Percentiles rank a stretch among this genome's conserved stretches.
phyloP scores from a whole-genome alignment of 2,113 vertebrate species.

The Panurus biarmicus region DNA sequence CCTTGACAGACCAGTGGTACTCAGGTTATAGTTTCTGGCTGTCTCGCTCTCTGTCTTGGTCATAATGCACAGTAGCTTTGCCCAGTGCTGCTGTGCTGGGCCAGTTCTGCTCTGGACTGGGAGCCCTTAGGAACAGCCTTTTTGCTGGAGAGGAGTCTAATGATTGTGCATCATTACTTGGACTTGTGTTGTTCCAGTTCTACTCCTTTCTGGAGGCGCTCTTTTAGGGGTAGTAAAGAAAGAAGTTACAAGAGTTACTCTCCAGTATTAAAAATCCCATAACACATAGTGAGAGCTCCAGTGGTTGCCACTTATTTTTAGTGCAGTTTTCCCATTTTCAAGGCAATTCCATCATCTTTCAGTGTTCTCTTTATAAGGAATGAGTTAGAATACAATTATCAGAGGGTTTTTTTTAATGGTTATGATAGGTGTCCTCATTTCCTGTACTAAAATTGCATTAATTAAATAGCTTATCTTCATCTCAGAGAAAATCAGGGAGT shows the following conservation, averaged over 20 bases:
- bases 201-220: not conserved
- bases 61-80: not conserved
- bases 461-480: constrained; percentile 6
- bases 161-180: not conserved
- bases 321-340: not conserved
- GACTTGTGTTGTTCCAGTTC: not conserved
- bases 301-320: not conserved
- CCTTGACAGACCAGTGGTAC: not conserved
- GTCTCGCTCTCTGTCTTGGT: not conserved
- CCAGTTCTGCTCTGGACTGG: not conserved
- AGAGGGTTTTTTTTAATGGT: not conserved
- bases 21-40: not conserved
- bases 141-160: not conserved
- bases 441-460: not conserved
- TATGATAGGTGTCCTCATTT: constrained; percentile 2
- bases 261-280: not conserved
- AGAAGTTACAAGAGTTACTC: not conserved
- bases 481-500: not conserved
- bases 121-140: not conserved
- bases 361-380: not conserved
- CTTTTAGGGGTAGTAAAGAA: not conserved
- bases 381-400: not conserved
- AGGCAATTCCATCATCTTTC: not conserved
- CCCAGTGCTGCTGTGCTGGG: not conserved
- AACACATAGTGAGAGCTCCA: not conserved